These are phyloP conservation scores for Tychaedon coryphoeus DNA, from an alignment of 2,113 vertebrate species.

Conservation along the genomic window DNA sequence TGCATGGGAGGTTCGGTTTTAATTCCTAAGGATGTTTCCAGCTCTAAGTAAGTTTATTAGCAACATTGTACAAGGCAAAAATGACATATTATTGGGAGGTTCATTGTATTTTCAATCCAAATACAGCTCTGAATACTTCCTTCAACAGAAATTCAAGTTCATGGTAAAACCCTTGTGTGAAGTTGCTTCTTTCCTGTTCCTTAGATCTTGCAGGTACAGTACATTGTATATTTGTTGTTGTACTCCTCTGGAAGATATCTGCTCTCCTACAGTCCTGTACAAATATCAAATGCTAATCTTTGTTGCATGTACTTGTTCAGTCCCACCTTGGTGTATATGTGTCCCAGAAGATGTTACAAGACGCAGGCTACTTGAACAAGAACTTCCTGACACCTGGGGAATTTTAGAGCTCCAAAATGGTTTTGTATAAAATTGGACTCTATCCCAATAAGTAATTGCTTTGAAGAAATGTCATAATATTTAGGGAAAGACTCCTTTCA, in stretches of 20 bases:
- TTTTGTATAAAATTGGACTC: neutral
- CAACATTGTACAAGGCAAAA: neutral
- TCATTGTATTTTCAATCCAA: neutral
- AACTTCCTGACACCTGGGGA: neutral
- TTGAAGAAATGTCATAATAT: neutral
- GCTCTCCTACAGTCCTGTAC: neutral
- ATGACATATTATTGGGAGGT: neutral
- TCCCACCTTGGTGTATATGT: neutral
- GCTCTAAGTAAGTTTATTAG: neutral
- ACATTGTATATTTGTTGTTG: neutral
- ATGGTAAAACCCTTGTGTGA: neutral
- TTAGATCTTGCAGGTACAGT: neutral
- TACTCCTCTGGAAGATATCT: neutral
- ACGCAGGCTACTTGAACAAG: fast-evolving
- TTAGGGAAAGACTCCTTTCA: neutral
- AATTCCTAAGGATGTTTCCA: neutral
- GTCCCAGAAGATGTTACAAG: neutral
- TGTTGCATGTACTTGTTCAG: neutral
- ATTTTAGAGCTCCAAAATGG: neutral
- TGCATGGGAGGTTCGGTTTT: neutral
- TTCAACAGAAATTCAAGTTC: neutral
- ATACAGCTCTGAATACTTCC: neutral
- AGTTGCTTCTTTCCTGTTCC: neutral
- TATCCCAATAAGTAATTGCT: neutral
- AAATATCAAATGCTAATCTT: neutral